Evolutionary conservation across 2,113 vertebrate genomes (phyloP).

Genomic region (Zosterops hypoxanthus): DNA sequence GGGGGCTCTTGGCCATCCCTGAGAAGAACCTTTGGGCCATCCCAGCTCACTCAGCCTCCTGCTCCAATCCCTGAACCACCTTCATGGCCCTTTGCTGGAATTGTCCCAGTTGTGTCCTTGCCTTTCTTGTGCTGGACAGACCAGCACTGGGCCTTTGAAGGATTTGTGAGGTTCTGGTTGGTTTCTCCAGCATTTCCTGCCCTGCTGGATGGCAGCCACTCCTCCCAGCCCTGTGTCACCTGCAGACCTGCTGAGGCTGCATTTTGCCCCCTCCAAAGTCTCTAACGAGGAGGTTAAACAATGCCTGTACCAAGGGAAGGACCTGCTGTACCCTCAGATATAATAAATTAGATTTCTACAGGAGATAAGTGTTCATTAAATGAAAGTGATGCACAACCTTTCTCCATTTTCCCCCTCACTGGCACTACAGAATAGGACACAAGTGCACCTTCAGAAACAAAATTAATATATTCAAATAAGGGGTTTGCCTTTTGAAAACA

Average conservation of each 20-base stretch:
- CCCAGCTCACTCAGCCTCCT: not conserved
- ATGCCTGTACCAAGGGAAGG: not conserved
- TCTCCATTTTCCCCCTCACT: not conserved
- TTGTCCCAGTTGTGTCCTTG: not conserved
- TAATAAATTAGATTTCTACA: not conserved
- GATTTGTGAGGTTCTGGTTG: not conserved
- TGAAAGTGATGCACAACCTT: not conserved
- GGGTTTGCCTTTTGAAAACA: not conserved
- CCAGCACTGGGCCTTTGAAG: not conserved
- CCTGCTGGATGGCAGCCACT: not conserved
- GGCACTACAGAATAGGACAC: not conserved
- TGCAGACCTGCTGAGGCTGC: not conserved
- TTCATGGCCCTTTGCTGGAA: fast-evolving
- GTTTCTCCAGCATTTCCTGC: not conserved
- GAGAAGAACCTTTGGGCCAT: not conserved
- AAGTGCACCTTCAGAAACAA: not conserved
- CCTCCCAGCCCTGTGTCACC: not conserved
- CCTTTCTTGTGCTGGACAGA: not conserved
- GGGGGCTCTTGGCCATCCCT: not conserved
- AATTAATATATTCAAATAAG: not conserved
- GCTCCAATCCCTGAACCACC: not conserved
- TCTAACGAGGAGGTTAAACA: fast-evolving
- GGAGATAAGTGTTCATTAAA: not conserved
- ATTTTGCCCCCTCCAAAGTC: not conserved
- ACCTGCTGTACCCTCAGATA: not conserved